Percentiles rank a stretch among this genome's conserved stretches.
Conservation (phyloP, 1,140 invertebrate genomes). For the Drosophila melanogaster region DNA sequence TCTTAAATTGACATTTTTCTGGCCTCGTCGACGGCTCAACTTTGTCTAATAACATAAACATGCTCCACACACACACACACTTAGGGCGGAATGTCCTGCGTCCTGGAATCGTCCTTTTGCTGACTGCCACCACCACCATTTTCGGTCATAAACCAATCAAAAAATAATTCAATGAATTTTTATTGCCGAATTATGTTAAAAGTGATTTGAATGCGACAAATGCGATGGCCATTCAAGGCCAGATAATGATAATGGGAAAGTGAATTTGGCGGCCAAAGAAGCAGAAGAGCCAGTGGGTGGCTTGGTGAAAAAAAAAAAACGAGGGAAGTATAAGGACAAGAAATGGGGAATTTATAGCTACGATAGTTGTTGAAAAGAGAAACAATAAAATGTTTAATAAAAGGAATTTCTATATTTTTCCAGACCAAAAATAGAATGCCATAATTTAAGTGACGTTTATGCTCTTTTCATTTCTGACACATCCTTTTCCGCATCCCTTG, state of each 20-base stretch:
- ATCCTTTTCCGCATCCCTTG: conserved; percentile 5
- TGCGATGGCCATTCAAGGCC: conserved; percentile 37
- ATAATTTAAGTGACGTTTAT: background rate
- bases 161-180: conserved; percentile 80
- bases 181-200: conserved; percentile 78
- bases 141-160: conserved; percentile 69
- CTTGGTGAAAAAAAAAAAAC: background rate
- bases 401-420: too few relatives aligned
- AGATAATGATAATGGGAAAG: conserved; percentile 41
- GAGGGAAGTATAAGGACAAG: background rate
- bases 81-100: conserved; percentile 9
- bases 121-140: background rate
- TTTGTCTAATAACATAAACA: conserved; percentile 68
- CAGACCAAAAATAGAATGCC: background rate
- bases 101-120: background rate
- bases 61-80: conserved; percentile 36
- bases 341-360: background rate
- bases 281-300: too few relatives aligned
- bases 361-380: too few relatives aligned
- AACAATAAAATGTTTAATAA: too few relatives aligned
- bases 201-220: conserved; percentile 75
- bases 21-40: conserved; percentile 21
- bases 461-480: background rate
- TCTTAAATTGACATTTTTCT: conserved; percentile 60
- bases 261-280: background rate